Conservation (phyloP, 2,797 vertebrate genomes). For the Pipistrellus pipistrellus region DNA sequence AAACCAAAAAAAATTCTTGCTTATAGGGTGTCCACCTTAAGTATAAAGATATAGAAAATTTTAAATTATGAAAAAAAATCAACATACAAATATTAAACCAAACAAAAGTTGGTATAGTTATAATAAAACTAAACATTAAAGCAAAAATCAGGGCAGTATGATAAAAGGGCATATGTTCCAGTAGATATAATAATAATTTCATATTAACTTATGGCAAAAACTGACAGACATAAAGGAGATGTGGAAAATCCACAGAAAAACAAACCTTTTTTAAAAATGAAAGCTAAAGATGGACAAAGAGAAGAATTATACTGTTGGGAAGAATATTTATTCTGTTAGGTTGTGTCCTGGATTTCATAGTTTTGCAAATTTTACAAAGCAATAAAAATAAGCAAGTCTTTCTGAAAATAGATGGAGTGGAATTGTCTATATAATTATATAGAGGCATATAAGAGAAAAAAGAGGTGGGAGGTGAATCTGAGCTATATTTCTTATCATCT, state of each 20-base stretch:
- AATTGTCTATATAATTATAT: not conserved
- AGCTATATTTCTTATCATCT: not conserved
- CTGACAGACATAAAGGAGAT: not conserved
- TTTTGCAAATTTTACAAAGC: not conserved
- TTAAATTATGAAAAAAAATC: not conserved
- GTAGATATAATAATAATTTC: not conserved
- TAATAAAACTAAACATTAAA: slow-evolving; percentile 5
- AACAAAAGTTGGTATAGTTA: not conserved
- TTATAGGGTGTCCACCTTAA: not conserved
- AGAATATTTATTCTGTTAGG: not conserved
- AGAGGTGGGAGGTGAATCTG: not conserved
- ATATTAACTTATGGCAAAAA: not conserved
- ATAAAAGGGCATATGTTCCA: not conserved
- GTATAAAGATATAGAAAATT: not conserved
- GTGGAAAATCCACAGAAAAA: not conserved
- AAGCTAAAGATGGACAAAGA: not conserved
- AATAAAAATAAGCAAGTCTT: not conserved
- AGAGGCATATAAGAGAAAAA: not conserved
- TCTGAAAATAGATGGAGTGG: not conserved
- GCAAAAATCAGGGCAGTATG: not conserved
- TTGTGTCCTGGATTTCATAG: not conserved
- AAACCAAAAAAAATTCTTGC: not conserved
- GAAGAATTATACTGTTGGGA: not conserved
- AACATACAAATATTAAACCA: not conserved
- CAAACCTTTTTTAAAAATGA: not conserved